Percentiles rank a stretch among this genome's conserved stretches.
These are phyloP conservation scores for Noctua fimbriata DNA, from an alignment of 2,888 invertebrate genomes.

Conservation along the genomic window DNA sequence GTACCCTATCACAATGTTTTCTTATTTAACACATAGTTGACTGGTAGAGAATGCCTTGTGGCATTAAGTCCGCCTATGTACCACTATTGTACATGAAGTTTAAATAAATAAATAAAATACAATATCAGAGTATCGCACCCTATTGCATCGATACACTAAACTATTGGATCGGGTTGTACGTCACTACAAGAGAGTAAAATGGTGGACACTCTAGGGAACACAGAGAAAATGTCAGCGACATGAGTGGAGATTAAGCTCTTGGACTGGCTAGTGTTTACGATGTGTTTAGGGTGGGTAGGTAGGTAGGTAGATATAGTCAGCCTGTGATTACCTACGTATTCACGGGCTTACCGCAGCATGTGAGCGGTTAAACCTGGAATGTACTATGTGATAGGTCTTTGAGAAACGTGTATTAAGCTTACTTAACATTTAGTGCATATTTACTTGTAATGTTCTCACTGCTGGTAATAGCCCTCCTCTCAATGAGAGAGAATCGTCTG, in stretches of 20 bases:
- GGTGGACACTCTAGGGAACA: conserved; percentile 43
- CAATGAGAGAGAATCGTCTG: not conserved
- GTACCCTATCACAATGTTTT: too few relatives aligned
- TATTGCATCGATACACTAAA: not conserved
- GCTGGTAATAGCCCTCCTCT: not conserved
- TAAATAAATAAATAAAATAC: too few relatives aligned
- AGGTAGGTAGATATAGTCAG: conserved; percentile 12
- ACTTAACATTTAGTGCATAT: not conserved
- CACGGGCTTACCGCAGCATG: conserved; percentile 34
- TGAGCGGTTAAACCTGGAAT: conserved; percentile 24
- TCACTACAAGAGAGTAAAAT: conserved; percentile 47
- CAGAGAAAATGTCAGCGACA: conserved; percentile 59
- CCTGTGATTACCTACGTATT: conserved; percentile 49
- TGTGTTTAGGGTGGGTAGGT: conserved; percentile 6
- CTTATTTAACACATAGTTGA: too few relatives aligned
- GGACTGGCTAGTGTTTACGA: conserved; percentile 52
- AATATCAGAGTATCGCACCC: too few relatives aligned
- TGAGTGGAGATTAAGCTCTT: conserved; percentile 57
- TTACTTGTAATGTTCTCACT: not conserved
- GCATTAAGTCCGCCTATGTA: too few relatives aligned
- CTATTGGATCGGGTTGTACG: not conserved
- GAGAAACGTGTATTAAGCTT: conserved; percentile 24
- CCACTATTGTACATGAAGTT: too few relatives aligned
- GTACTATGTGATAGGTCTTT: conserved; percentile 22
- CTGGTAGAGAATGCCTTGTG: too few relatives aligned